Conservation (phyloP, 1,140 invertebrate genomes). For the Drosophila micromelanica region DNA sequence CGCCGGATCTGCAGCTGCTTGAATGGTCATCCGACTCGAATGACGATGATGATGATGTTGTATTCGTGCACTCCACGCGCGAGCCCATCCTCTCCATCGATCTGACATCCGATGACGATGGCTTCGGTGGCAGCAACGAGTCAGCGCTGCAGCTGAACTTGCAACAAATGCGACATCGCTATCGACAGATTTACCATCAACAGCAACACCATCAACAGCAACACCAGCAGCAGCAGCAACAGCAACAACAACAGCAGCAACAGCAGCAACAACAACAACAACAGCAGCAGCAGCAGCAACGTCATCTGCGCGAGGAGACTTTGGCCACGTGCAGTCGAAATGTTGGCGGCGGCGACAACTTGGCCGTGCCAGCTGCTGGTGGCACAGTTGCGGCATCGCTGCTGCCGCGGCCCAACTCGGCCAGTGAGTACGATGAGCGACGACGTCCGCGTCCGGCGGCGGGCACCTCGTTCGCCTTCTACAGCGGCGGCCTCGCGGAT, state of each 20-base stretch:
- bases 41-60: conserved; percentile 86
- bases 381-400: conserved; percentile 3
- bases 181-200: not conserved
- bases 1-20: conserved; percentile 91
- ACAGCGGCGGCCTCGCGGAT: conserved; percentile 63
- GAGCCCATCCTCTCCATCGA: conserved; percentile 82
- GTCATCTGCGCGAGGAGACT: conserved; percentile 19
- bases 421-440: conserved; percentile 33
- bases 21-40: conserved; percentile 89
- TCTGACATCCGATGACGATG: conserved; percentile 77
- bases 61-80: conserved; percentile 81
- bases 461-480: conserved; percentile 71
- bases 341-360: not conserved
- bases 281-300: conserved; percentile 24
- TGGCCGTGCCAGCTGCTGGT: not conserved
- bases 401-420: conserved; percentile 30
- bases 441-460: conserved; percentile 26
- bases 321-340: conserved; percentile 27
- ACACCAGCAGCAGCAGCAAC: conserved; percentile 9
- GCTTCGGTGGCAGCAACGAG: conserved; percentile 36
- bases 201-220: conserved; percentile 21
- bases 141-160: conserved; percentile 17
- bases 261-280: conserved; percentile 21
- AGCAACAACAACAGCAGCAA: conserved; percentile 4
- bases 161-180: conserved; percentile 14